Evolutionary conservation across 2,888 invertebrate genomes (phyloP).

Genomic region (Oithona nana): DNA sequence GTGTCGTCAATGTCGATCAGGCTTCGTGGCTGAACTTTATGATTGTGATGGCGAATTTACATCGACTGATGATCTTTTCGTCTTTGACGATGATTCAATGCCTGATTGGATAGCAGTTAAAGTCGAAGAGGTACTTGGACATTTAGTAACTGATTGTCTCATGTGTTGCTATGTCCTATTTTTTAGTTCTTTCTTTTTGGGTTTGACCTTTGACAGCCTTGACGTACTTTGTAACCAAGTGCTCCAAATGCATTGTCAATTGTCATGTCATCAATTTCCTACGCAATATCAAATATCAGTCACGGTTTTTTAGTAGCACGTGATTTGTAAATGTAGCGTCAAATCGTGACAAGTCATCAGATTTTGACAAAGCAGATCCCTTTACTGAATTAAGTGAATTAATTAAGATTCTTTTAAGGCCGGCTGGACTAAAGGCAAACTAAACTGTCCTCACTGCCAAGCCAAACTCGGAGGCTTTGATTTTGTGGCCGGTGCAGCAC

Average conservation of each 20-base stretch:
- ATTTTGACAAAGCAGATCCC: too few species aligned
- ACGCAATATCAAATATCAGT: too few species aligned
- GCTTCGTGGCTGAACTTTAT: background rate
- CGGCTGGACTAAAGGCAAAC: conserved; percentile 45
- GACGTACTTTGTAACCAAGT: too few species aligned
- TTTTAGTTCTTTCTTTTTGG: background rate
- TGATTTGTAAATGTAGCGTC: too few species aligned
- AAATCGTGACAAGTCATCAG: too few species aligned
- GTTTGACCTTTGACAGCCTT: too few species aligned
- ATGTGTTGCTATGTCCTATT: too few species aligned
- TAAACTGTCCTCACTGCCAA: conserved; percentile 41
- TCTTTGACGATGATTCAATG: conserved; percentile 32
- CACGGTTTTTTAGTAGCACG: too few species aligned
- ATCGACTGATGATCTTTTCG: background rate
- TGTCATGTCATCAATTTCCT: too few species aligned
- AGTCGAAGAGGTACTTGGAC: background rate
- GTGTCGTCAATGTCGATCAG: background rate
- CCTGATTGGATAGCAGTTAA: conserved; percentile 35
- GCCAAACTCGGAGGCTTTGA: conserved; percentile 45
- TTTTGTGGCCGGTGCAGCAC: conserved; percentile 42
- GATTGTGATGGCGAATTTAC: background rate
- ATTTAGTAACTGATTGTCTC: background rate
- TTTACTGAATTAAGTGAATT: too few species aligned
- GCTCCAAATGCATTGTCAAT: too few species aligned
- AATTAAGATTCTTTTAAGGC: conserved; percentile 22